These are phyloP conservation scores for Platygyra sinensis DNA, from an alignment of 64 coral and sea anemone species.

Conservation along the genomic window DNA sequence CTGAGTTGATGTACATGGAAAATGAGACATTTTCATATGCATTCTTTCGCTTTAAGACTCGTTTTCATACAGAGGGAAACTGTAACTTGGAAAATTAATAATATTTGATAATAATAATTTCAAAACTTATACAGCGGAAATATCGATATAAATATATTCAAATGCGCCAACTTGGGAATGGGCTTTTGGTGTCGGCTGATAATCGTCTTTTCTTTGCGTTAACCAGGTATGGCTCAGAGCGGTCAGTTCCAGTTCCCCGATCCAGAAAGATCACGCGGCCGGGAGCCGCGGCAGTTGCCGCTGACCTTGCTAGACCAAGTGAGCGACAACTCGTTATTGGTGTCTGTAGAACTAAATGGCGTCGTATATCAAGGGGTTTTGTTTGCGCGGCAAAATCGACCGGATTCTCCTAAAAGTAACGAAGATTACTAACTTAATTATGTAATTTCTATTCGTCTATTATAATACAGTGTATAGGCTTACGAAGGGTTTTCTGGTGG, in stretches of 20 bases:
- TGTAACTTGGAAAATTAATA: not conserved
- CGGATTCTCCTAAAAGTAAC: conserved; percentile 32
- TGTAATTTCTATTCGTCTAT: not conserved
- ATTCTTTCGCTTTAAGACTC: too few species aligned
- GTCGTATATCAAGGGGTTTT: conserved; percentile 93
- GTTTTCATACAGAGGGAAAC: not conserved
- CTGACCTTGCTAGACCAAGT: conserved; percentile 89
- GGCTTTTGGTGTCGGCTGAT: not conserved
- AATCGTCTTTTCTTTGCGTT: not conserved
- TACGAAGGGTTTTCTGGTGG: not conserved
- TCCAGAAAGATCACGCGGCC: conserved; percentile 55
- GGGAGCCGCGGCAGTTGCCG: conserved; percentile 77
- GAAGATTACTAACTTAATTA: conserved; percentile 34
- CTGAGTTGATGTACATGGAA: not conserved
- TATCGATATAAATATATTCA: too few species aligned
- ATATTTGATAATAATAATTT: too few species aligned
- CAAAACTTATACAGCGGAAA: too few species aligned
- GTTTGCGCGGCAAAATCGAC: conserved; percentile 80
- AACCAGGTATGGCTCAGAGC: conserved; percentile 43
- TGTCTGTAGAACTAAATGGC: conserved; percentile 97
- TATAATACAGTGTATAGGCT: not conserved
- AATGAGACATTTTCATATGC: not conserved
- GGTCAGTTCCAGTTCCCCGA: conserved; percentile 71
- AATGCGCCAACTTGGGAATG: too few species aligned
- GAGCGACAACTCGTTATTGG: conserved; percentile 91